These are phyloP conservation scores for Arothron firmamentum DNA, from an alignment of 2,113 vertebrate genomes.

Conservation along the genomic window DNA sequence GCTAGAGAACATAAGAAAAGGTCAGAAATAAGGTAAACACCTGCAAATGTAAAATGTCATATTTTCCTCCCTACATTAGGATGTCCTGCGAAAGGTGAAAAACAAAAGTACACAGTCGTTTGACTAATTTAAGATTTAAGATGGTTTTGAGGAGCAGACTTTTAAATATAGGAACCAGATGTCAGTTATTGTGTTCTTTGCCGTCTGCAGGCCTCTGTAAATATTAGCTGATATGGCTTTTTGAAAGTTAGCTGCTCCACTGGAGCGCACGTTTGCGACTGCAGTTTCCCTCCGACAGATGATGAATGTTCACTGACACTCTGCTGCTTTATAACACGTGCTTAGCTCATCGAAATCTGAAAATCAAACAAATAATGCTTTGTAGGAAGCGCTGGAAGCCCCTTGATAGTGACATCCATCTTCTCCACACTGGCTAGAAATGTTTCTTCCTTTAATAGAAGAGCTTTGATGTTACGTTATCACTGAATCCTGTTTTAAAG, in stretches of 20 bases:
- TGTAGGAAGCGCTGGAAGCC: not conserved
- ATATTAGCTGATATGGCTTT: not conserved
- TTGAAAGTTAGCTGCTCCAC: not conserved
- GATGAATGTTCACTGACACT: not conserved
- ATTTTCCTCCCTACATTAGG: not conserved
- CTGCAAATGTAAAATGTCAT: not conserved
- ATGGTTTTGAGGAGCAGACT: too few species aligned
- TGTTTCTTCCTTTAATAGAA: not conserved
- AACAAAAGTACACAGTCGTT: too few species aligned
- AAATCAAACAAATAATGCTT: not conserved
- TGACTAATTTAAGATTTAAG: too few species aligned
- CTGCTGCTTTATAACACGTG: not conserved
- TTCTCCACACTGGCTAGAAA: not conserved
- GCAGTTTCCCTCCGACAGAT: not conserved
- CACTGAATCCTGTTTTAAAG: too few species aligned
- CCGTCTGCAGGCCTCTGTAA: not conserved
- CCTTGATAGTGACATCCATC: not conserved
- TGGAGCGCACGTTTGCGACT: not conserved
- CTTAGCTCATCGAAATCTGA: not conserved
- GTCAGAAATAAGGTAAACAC: slow-evolving; percentile 9
- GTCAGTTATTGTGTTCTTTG: too few species aligned
- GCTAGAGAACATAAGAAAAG: slow-evolving; percentile 17
- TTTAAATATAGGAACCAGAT: too few species aligned
- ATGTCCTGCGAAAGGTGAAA: not conserved
- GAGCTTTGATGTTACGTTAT: not conserved